These are phyloP conservation scores for Charanyca ferruginea DNA, from an alignment of 2,888 invertebrate species.

Conservation along the genomic window DNA sequence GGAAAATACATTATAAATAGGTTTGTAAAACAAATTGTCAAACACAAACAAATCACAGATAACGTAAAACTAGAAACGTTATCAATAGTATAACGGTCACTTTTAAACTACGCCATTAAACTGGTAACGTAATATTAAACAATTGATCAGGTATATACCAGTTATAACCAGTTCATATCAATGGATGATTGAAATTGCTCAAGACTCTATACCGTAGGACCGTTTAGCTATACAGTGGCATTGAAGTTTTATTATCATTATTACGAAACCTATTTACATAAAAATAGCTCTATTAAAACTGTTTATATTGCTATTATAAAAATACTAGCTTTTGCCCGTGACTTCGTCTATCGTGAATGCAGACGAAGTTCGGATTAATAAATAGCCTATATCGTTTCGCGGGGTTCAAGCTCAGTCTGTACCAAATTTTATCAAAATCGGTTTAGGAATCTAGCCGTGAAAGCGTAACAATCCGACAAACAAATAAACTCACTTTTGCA, in stretches of 20 bases:
- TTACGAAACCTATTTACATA: slow-evolving; percentile 16
- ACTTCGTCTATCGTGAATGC: too few relatives aligned
- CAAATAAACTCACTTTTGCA: too few relatives aligned
- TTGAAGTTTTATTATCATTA: slow-evolving; percentile 28
- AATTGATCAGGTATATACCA: slow-evolving; percentile 40
- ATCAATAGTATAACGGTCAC: slow-evolving; percentile 27
- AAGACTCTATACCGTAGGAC: slow-evolving; percentile 29
- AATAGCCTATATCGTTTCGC: too few relatives aligned
- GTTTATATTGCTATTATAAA: not conserved
- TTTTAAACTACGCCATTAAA: slow-evolving; percentile 37
- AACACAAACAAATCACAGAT: slow-evolving; percentile 13
- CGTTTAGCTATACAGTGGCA: slow-evolving; percentile 28
- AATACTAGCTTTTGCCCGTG: too few relatives aligned
- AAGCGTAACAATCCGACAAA: too few relatives aligned
- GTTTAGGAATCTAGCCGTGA: too few relatives aligned
- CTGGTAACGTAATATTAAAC: slow-evolving; percentile 32
- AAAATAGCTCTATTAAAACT: slow-evolving; percentile 8
- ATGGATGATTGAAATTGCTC: slow-evolving; percentile 47
- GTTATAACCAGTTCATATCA: slow-evolving; percentile 40
- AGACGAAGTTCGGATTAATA: too few relatives aligned
- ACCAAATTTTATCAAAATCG: too few relatives aligned
- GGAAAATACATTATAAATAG: slow-evolving; percentile 14
- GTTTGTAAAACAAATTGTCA: not conserved
- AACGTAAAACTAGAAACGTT: slow-evolving; percentile 30
- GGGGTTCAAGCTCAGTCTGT: too few relatives aligned